Base-by-base conservation (phyloP, 2,113 vertebrate genomes). In the Semnornis frantzii region DNA sequence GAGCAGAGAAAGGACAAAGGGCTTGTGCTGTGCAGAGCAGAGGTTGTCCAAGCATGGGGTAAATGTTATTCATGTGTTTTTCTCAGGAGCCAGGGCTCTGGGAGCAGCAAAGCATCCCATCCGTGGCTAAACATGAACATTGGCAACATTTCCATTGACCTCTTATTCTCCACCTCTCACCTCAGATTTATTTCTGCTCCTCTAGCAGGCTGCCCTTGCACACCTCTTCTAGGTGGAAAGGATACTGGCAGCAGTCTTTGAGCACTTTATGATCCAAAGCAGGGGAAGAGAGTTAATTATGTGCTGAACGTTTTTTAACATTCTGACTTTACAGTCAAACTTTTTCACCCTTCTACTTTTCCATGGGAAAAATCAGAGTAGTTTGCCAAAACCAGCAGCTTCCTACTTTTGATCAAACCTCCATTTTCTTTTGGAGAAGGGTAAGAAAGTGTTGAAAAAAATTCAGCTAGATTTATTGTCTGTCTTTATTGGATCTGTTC, bases 41-140 rank as follows among this genome's bases (percentile, higher is more conserved):
- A 57, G 33, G 2, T 14, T 34, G 25, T 19, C 58, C 10, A 9
- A 54, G 9, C 42, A 13, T 2, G 5, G 37, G 42, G 16, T 50
- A 55, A 52, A 52, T 30, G 78, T 46, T 20, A n/a, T 59, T 83
- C 10, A n/a, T 60, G 25, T 14, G 52, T 48, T 59, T 71, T 60
- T 57, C 48, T 48, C 2, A 8, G 60, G 52, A 89, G 28, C 55
- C 0, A 0, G 28, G 37, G 42, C 9, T 72, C 68, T 34, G 31
- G 14, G 50, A 74, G 50, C 2, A 24, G 42, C 33, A 39, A 5
- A 44, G 23, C 48, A 50, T 46, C 54, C 27, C 5, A 1, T 15
- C 79, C 0, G 0, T 4, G 5, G 30, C 7, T 2, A 27, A 31
- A 15, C 0, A 0, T 28, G 39, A 79, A 39, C 0, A 1, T 33